These are phyloP conservation scores for Erithacus rubecula DNA, from an alignment of 2,797 vertebrate genomes.

Conservation along the genomic window DNA sequence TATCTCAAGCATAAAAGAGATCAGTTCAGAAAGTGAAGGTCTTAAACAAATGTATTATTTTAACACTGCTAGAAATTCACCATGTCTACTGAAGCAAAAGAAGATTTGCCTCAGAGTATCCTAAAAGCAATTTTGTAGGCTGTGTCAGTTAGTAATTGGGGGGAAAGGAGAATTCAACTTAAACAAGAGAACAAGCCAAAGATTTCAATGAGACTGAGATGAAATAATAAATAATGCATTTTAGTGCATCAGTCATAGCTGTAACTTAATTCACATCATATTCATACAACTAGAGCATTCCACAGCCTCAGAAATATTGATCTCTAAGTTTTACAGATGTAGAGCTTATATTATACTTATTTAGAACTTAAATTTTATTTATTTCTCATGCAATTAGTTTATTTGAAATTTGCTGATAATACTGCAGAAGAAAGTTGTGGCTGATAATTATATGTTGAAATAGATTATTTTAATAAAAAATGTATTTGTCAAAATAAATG, in stretches of 20 bases:
- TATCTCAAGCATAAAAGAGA: neutral
- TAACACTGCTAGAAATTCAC: neutral
- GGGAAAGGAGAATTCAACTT: neutral
- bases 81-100: neutral
- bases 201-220: neutral
- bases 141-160: neutral
- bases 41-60: neutral
- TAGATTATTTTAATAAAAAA: neutral
- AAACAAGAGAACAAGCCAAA: neutral
- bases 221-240: constrained; percentile 14
- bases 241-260: neutral
- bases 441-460: neutral
- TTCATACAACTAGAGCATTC: neutral
- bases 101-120: neutral
- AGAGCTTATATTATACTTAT: neutral
- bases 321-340: neutral
- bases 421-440: neutral
- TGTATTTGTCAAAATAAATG: neutral
- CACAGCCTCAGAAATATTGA: neutral
- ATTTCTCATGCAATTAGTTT: neutral
- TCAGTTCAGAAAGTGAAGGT: neutral
- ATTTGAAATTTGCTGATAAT: neutral
- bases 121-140: neutral
- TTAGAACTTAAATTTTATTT: constrained; percentile 15
- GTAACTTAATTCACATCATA: neutral